These are phyloP conservation scores for Scaptomyza graminum DNA, from an alignment of 1,140 invertebrate genomes.

Conservation along the genomic window DNA sequence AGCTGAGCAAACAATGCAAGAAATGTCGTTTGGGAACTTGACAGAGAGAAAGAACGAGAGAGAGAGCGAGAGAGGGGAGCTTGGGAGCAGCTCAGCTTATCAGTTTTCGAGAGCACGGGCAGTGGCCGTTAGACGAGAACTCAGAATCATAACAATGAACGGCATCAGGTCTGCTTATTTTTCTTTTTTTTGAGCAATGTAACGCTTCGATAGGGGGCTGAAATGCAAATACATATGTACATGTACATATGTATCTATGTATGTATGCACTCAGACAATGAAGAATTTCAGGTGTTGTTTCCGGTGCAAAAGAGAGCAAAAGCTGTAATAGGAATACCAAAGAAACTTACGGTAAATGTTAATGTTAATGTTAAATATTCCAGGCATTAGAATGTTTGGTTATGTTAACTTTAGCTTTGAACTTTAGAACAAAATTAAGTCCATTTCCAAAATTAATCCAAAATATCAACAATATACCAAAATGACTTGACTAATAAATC, in stretches of 20 bases:
- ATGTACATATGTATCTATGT: not conserved
- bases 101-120: slow-evolving; percentile 13
- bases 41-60: not conserved
- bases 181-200: not conserved
- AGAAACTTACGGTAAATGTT: not conserved
- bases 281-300: slow-evolving; percentile 45
- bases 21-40: slow-evolving; percentile 38
- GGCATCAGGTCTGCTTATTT: not conserved
- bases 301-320: slow-evolving; percentile 8
- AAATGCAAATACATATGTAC: slow-evolving; percentile 18
- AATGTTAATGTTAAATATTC: too few species aligned
- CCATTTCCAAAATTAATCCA: too few species aligned
- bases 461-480: too few species aligned
- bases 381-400: not conserved
- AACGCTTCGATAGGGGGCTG: slow-evolving; percentile 1
- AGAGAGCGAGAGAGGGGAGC: slow-evolving; percentile 9
- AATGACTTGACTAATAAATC: not conserved
- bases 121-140: slow-evolving; percentile 42
- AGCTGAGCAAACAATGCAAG: slow-evolving; percentile 56
- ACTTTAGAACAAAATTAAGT: too few species aligned
- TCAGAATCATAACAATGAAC: slow-evolving; percentile 17
- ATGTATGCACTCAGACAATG: not conserved
- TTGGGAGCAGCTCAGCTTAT: slow-evolving; percentile 52
- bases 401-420: too few species aligned
- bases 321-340: not conserved